Conservation (phyloP, 2,888 invertebrate genomes). For the Synanthedon andrenaeformis region DNA sequence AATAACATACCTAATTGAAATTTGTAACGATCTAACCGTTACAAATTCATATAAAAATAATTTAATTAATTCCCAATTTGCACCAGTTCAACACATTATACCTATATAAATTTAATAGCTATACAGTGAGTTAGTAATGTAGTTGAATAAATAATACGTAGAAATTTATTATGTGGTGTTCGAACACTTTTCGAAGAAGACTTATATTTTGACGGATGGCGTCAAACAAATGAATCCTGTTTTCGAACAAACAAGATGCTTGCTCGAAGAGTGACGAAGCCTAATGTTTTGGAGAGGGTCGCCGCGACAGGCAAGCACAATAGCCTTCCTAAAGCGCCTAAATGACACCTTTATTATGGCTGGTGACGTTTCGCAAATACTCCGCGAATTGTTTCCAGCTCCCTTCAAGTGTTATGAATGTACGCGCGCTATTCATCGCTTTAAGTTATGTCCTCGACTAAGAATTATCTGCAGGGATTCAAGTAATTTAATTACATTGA, state of each 20-base stretch:
- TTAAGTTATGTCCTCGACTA: not conserved
- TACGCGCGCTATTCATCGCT: not conserved
- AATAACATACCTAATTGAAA: too few relatives aligned
- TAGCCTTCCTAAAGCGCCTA: constrained; percentile 33
- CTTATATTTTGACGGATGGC: constrained; percentile 10
- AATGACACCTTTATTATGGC: constrained; percentile 55
- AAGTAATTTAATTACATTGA: not conserved
- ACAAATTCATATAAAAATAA: too few relatives aligned
- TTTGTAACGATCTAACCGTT: too few relatives aligned
- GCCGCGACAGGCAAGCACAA: constrained; percentile 27
- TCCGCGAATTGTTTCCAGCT: constrained; percentile 32
- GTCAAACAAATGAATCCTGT: constrained; percentile 17
- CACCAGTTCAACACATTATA: too few relatives aligned
- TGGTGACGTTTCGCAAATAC: constrained; percentile 48
- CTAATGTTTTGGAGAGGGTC: constrained; percentile 20
- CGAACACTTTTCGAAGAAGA: too few relatives aligned
- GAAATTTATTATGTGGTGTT: too few relatives aligned
- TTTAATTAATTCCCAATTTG: too few relatives aligned
- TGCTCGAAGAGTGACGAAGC: constrained; percentile 20
- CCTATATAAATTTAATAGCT: too few relatives aligned
- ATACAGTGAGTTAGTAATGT: too few relatives aligned
- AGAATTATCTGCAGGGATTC: not conserved
- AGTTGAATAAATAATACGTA: too few relatives aligned
- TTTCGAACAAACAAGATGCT: constrained; percentile 17
- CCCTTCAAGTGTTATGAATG: not conserved